phyloP scores from a whole-genome alignment of 2,888 invertebrate genomes.

The Keiferia lycopersicella region DNA sequence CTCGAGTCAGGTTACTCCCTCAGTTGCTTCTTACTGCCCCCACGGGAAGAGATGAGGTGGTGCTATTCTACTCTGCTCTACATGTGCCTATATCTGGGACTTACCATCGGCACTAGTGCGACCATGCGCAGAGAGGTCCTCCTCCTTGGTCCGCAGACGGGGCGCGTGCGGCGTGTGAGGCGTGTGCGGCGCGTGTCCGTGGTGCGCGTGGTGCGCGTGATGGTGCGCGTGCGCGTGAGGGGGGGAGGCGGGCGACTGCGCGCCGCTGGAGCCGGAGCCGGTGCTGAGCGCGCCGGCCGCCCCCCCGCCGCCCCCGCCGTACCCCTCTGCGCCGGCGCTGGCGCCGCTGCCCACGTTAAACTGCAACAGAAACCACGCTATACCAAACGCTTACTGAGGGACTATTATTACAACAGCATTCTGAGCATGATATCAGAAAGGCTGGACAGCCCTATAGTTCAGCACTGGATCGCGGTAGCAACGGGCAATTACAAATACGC shows the following conservation, averaged over 20 bases:
- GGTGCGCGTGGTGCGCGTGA: conserved; percentile 57
- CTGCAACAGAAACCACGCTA: conserved; percentile 43
- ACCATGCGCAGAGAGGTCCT: conserved; percentile 82
- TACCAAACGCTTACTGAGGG: neutral
- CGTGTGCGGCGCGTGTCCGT: conserved; percentile 50
- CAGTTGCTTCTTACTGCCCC: too few species aligned
- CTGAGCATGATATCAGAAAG: too few species aligned
- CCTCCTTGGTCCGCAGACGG: conserved; percentile 82
- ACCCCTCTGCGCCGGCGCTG: conserved; percentile 43
- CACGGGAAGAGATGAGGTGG: too few species aligned
- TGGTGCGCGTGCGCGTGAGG: conserved; percentile 51
- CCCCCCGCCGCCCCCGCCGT: conserved; percentile 39
- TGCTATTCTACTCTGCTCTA: too few species aligned
- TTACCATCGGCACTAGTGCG: conserved; percentile 83
- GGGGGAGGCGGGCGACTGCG: conserved; percentile 61
- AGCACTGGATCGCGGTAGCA: too few species aligned
- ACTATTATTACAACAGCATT: too few species aligned
- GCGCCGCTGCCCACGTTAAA: conserved; percentile 65
- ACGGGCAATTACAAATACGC: too few species aligned
- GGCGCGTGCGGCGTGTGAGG: conserved; percentile 51
- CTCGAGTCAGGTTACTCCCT: too few species aligned
- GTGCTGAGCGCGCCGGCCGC: conserved; percentile 54
- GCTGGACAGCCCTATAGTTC: too few species aligned
- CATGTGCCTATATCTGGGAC: too few species aligned
- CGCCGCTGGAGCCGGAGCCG: conserved; percentile 71